A percentile compares a stretch with the other conserved stretches of the same genome.
phyloP scores from a whole-genome alignment of 2,797 vertebrate genomes.

The Mormyrus proboscirostris region DNA sequence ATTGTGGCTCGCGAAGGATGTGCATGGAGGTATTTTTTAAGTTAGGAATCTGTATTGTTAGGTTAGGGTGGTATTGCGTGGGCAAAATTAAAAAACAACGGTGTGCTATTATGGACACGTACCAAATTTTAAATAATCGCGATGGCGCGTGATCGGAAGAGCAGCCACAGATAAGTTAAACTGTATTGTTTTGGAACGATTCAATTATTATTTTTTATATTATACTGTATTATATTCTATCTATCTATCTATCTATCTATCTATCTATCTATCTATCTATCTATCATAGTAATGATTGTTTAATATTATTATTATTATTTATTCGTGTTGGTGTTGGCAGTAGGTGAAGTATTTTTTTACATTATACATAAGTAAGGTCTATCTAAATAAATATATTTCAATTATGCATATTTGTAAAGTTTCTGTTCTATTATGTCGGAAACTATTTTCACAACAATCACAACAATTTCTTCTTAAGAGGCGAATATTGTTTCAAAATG shows the following conservation, averaged over 20 bases:
- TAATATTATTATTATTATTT: background rate
- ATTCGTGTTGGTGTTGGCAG: background rate
- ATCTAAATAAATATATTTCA: background rate
- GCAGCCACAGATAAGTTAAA: background rate
- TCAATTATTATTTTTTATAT: background rate
- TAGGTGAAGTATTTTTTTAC: background rate
- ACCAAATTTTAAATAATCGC: background rate
- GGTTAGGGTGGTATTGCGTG: background rate
- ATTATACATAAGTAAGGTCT: background rate
- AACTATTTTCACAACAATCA: background rate
- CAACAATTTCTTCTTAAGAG: background rate
- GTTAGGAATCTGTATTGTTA: background rate
- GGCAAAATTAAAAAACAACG: background rate
- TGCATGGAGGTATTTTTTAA: conserved; percentile 3
- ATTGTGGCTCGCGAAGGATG: conserved; percentile 7
- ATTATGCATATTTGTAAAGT: background rate
- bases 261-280: background rate
- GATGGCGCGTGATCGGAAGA: background rate
- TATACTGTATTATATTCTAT: background rate
- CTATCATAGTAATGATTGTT: too few relatives aligned
- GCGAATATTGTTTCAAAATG: background rate
- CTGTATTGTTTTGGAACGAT: background rate
- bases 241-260: background rate
- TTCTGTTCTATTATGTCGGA: background rate
- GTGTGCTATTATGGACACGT: background rate